Percentiles rank a stretch among this genome's conserved stretches.
These are phyloP conservation scores for Rhyacichthys aspro DNA, from an alignment of 2,797 vertebrate genomes.

Conservation along the genomic window DNA sequence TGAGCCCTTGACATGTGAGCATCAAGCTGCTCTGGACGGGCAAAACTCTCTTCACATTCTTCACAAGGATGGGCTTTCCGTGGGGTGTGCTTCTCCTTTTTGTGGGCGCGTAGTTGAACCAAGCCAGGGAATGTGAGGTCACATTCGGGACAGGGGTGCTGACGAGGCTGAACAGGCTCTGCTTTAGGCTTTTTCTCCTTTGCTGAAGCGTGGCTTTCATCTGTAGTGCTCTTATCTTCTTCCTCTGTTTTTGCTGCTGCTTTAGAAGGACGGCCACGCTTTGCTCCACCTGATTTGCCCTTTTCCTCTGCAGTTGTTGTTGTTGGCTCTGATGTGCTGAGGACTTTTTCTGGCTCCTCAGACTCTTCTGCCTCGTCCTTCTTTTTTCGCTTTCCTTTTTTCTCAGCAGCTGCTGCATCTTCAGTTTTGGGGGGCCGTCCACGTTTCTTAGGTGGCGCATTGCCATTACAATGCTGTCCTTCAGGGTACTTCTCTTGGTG, in stretches of 20 bases:
- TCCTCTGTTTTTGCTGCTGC: conserved; percentile 50
- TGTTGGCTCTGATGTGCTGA: conserved; percentile 38
- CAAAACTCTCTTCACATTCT: conserved; percentile 85
- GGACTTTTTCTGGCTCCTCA: conserved; percentile 49
- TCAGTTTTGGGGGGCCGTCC: conserved; percentile 73
- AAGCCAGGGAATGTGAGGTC: conserved; percentile 69
- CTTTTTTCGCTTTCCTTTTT: conserved; percentile 78
- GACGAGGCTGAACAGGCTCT: conserved; percentile 42
- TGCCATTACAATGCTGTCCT: conserved; percentile 81
- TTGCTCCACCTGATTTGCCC: conserved; percentile 58
- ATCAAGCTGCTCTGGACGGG: conserved; percentile 79
- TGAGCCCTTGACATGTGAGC: conserved; percentile 80
- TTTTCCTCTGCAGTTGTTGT: conserved; percentile 62
- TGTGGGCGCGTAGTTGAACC: conserved; percentile 76
- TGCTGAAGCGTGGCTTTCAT: conserved; percentile 38
- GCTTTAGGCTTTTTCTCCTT: conserved; percentile 73
- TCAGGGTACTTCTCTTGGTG: conserved; percentile 83
- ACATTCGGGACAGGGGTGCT: conserved; percentile 76
- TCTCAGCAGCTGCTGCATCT: conserved; percentile 66
- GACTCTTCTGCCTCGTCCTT: conserved; percentile 64
- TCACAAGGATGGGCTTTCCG: conserved; percentile 78
- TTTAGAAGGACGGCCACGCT: conserved; percentile 75
- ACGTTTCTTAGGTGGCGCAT: conserved; percentile 71
- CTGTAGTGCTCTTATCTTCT: conserved; percentile 53
- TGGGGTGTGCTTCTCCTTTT: conserved; percentile 82